These are phyloP conservation scores for Dolichoris vasculosae DNA, from an alignment of 1,140 invertebrate species.

Conservation along the genomic window DNA sequence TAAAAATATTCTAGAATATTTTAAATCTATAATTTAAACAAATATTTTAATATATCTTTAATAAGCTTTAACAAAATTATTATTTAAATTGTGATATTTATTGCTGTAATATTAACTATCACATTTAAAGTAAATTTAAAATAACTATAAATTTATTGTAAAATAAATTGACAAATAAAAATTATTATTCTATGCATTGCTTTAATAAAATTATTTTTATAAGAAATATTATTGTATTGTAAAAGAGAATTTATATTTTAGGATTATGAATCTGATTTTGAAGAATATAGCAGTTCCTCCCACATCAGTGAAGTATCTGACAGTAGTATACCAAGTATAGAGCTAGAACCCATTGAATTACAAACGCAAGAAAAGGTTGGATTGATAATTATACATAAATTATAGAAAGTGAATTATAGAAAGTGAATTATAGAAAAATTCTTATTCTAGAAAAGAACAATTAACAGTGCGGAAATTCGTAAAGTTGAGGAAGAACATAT, in stretches of 20 bases:
- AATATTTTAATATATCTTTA: too few relatives aligned
- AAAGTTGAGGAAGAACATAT: conserved; percentile 78
- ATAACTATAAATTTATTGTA: too few relatives aligned
- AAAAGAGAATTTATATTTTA: conserved; percentile 57
- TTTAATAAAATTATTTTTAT: too few relatives aligned
- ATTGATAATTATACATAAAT: conserved; percentile 3
- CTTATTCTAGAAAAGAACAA: not conserved
- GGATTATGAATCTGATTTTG: conserved; percentile 78
- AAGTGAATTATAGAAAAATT: not conserved
- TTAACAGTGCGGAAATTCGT: conserved; percentile 56
- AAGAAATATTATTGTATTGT: not conserved
- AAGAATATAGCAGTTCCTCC: conserved; percentile 69
- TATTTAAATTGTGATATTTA: too few relatives aligned
- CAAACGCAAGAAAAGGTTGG: conserved; percentile 61
- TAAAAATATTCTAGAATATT: conserved; percentile 21
- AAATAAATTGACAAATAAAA: too few relatives aligned
- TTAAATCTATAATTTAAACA: not conserved
- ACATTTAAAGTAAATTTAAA: too few relatives aligned
- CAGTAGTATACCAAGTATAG: conserved; percentile 55
- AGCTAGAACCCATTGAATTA: conserved; percentile 66
- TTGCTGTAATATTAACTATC: too few relatives aligned
- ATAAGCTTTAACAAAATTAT: too few relatives aligned
- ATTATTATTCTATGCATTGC: too few relatives aligned
- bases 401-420: not conserved
- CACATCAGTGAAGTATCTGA: conserved; percentile 66